Conservation (phyloP, 2,113 vertebrate species). For the Otocyon megalotis region DNA sequence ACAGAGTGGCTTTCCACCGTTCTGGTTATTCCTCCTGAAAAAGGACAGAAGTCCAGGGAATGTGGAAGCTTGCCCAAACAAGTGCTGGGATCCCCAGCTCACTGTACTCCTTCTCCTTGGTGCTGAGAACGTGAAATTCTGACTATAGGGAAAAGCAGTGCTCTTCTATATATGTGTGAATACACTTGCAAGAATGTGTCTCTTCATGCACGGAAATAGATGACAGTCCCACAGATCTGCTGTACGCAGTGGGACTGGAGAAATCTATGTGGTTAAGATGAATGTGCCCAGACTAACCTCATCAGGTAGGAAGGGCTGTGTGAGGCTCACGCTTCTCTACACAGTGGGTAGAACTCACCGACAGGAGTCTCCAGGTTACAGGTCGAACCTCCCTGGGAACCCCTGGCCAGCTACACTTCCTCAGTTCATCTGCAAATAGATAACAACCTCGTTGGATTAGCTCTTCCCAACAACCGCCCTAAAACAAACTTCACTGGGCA, state of each 20-base stretch:
- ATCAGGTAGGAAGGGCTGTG: background rate
- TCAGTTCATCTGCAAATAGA: slow-evolving; percentile 94
- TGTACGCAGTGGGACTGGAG: background rate
- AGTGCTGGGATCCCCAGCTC: background rate
- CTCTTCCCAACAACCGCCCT: background rate
- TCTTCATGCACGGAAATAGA: background rate
- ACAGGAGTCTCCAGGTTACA: slow-evolving; percentile 98
- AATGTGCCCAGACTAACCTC: slow-evolving; percentile 7
- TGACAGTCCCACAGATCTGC: background rate
- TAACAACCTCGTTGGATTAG: slow-evolving; percentile 55
- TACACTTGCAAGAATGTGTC: background rate
- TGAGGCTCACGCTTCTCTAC: slow-evolving; percentile 13
- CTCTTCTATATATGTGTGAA: background rate
- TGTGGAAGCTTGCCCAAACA: background rate
- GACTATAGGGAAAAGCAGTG: background rate
- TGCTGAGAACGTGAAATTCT: background rate
- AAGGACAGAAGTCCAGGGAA: background rate
- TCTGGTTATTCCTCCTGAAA: background rate
- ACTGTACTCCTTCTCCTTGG: background rate
- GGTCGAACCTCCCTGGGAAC: slow-evolving; percentile 97
- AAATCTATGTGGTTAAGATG: background rate
- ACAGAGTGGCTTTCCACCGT: background rate
- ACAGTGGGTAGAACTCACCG: slow-evolving; percentile 87
- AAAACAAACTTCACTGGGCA: background rate
- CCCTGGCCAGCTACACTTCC: slow-evolving; percentile 98